Evolutionary conservation across 2,797 vertebrate genomes (phyloP).

Genomic region (Squalus acanthias): DNA sequence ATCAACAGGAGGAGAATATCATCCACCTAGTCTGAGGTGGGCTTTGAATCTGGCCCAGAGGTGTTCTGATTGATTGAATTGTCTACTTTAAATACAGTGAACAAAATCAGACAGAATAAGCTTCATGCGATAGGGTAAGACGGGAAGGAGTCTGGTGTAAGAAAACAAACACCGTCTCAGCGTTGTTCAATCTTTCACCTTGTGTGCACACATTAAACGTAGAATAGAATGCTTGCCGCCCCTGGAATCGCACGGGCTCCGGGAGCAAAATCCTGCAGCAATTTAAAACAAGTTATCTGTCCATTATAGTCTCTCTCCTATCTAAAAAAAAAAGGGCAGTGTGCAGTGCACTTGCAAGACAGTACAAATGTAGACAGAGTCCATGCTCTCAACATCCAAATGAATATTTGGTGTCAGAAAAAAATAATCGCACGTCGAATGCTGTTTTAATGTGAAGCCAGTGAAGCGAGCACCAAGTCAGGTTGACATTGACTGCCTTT

Average conservation of each 20-base stretch:
- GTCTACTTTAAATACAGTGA: too few relatives aligned
- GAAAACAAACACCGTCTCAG: not conserved
- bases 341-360: not conserved
- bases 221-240: too few relatives aligned
- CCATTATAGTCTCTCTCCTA: not conserved
- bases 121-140: not conserved
- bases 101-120: not conserved
- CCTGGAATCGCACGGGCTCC: too few relatives aligned
- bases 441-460: not conserved
- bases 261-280: not conserved
- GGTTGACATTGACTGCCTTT: not conserved
- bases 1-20: too few relatives aligned
- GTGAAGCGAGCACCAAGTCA: not conserved
- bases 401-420: not conserved
- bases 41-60: too few relatives aligned
- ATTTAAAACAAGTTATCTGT: not conserved
- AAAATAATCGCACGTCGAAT: not conserved
- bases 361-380: not conserved
- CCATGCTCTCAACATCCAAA: not conserved
- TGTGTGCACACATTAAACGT: not conserved
- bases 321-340: not conserved
- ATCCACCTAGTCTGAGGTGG: too few relatives aligned
- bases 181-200: not conserved
- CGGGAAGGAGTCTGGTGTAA: not conserved
- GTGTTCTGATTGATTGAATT: too few relatives aligned